Conservation (phyloP, 2,888 invertebrate species). For the Eupelmus urozonus region DNA sequence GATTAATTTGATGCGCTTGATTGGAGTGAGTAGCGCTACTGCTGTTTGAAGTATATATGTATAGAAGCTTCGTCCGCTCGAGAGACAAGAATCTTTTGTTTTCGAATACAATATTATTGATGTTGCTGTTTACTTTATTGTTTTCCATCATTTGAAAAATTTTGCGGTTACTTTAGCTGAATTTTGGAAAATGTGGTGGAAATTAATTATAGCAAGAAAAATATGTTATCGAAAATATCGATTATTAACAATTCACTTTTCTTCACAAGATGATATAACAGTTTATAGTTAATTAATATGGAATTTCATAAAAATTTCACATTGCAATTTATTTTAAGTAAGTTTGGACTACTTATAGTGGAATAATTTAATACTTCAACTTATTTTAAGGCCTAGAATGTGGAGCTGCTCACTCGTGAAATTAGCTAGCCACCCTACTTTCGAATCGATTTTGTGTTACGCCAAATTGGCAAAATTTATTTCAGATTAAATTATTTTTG, state of each 20-base stretch:
- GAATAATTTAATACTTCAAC: slow-evolving; percentile 13
- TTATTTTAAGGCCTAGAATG: slow-evolving; percentile 1
- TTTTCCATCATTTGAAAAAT: too few species aligned
- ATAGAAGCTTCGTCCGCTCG: not conserved
- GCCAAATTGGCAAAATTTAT: not conserved
- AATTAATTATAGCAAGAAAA: too few species aligned
- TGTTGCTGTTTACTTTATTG: not conserved
- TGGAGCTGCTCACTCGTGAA: slow-evolving; percentile 15
- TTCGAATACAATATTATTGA: too few species aligned
- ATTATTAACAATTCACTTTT: too few species aligned
- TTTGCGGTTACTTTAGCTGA: too few species aligned
- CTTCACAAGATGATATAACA: too few species aligned
- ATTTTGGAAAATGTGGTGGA: too few species aligned
- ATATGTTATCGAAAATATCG: too few species aligned
- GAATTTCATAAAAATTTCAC: too few species aligned
- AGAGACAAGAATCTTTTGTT: not conserved
- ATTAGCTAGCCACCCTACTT: slow-evolving; percentile 22
- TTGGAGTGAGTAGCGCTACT: not conserved
- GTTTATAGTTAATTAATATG: too few species aligned
- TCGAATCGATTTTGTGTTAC: not conserved
- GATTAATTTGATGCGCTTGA: slow-evolving; percentile 19
- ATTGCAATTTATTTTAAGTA: not conserved
- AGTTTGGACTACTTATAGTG: not conserved
- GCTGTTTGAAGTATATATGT: not conserved
- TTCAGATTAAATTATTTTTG: not conserved